phyloP scores from a whole-genome alignment of 2,113 vertebrate genomes.

The Brachionichthys hirsutus region DNA sequence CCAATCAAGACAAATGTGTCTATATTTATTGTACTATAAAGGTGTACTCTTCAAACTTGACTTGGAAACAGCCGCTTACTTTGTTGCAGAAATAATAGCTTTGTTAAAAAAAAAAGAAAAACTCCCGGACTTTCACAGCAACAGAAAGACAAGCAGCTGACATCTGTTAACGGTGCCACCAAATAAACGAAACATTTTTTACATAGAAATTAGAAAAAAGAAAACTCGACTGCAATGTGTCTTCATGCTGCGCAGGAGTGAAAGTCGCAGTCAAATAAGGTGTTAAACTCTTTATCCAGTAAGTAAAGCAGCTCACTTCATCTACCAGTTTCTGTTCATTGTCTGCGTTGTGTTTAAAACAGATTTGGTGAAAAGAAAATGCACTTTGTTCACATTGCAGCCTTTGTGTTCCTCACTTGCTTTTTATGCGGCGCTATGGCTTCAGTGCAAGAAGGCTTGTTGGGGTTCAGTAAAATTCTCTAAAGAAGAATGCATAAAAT shows the following conservation, averaged over 20 bases:
- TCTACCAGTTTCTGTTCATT: too few relatives aligned
- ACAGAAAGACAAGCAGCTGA: not conserved
- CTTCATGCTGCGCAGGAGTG: not conserved
- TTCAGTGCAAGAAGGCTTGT: too few relatives aligned
- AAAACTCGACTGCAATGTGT: not conserved
- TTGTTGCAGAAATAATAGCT: not conserved
- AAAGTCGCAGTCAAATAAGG: not conserved
- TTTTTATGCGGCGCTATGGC: too few relatives aligned
- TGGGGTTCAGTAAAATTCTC: too few relatives aligned
- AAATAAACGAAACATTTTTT: conserved; percentile 1
- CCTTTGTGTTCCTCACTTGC: too few relatives aligned
- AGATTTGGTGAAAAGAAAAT: too few relatives aligned
- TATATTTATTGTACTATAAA: not conserved
- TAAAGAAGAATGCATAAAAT: too few relatives aligned
- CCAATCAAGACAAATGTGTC: not conserved
- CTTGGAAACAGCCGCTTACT: not conserved
- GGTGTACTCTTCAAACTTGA: not conserved
- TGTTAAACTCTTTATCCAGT: not conserved
- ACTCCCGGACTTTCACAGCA: not conserved
- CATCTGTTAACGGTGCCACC: not conserved
- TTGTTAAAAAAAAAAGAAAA: not conserved
- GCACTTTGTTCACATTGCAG: too few relatives aligned
- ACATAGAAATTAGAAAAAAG: not conserved
- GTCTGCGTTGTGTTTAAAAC: too few relatives aligned
- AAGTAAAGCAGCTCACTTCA: too few relatives aligned